Evolutionary conservation across 2,797 vertebrate species (phyloP).

Genomic region (Notolepis coatsorum): DNA sequence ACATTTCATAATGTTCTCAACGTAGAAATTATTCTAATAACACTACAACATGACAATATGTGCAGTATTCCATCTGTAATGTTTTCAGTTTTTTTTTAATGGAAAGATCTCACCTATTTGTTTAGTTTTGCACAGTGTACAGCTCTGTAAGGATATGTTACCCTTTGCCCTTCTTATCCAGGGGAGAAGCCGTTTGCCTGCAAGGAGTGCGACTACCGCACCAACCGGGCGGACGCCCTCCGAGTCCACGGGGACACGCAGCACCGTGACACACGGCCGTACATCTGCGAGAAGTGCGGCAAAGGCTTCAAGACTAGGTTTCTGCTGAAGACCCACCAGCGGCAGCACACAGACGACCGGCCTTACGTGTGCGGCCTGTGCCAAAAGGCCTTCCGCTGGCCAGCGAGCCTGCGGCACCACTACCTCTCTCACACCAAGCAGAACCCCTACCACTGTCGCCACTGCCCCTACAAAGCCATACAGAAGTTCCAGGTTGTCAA

Average conservation of each 20-base stretch:
- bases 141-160: background rate
- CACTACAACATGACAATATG: no score
- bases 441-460: slow-evolving; percentile 92
- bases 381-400: slow-evolving; percentile 92
- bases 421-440: slow-evolving; percentile 94
- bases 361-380: slow-evolving; percentile 90
- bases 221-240: slow-evolving; percentile 92
- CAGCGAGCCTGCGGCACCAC: slow-evolving; percentile 94
- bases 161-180: slow-evolving; percentile 44
- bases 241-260: slow-evolving; percentile 91
- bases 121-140: background rate
- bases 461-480: slow-evolving; percentile 94
- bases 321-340: slow-evolving; percentile 94
- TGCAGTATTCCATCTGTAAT: no score
- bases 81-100: background rate
- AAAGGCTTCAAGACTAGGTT: slow-evolving; percentile 97
- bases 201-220: slow-evolving; percentile 92
- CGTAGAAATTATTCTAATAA: background rate
- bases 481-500: slow-evolving; percentile 98
- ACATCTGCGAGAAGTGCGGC: slow-evolving; percentile 96
- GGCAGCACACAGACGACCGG: slow-evolving; percentile 91
- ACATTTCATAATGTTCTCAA: background rate
- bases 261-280: slow-evolving; percentile 89
- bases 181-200: slow-evolving; percentile 93
- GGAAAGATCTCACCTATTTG: no score